Evolutionary conservation across 1,140 invertebrate genomes (phyloP).

Genomic region (Drosophila kikkawai): DNA sequence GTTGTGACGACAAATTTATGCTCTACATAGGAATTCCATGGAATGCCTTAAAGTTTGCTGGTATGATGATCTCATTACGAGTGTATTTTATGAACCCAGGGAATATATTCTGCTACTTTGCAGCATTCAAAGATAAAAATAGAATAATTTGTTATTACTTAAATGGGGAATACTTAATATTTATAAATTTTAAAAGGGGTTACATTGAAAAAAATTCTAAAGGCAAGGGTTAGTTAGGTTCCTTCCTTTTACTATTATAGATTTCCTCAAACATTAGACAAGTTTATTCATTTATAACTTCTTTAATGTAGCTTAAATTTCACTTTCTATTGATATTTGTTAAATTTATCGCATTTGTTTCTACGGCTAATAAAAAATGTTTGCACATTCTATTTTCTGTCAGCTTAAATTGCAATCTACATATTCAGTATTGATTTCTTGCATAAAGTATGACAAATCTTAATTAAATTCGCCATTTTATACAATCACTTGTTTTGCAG

Average conservation of each 20-base stretch:
- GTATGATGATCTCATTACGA: constrained; percentile 21
- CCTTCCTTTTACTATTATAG: not conserved
- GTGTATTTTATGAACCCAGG: not conserved
- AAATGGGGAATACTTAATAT: not conserved
- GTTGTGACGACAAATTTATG: constrained; percentile 56
- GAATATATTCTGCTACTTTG: not conserved
- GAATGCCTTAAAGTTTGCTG: constrained; percentile 17
- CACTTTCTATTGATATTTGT: not conserved
- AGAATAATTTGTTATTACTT: not conserved
- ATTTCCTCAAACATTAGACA: not conserved
- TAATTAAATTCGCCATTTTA: constrained; percentile 11
- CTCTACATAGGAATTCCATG: constrained; percentile 31
- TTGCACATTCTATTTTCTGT: constrained; percentile 3
- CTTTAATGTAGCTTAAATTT: no score
- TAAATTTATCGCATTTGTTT: not conserved
- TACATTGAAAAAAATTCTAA: no score
- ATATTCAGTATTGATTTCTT: constrained; percentile 9
- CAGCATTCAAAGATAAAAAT: not conserved
- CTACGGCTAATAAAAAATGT: not conserved
- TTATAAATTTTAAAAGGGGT: no score
- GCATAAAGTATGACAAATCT: not conserved
- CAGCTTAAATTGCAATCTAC: constrained; percentile 8
- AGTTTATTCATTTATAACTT: not conserved
- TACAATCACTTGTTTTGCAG: not conserved
- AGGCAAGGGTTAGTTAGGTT: not conserved